Conservation (phyloP, 2,113 vertebrate genomes). For the Ceratotherium simum region DNA sequence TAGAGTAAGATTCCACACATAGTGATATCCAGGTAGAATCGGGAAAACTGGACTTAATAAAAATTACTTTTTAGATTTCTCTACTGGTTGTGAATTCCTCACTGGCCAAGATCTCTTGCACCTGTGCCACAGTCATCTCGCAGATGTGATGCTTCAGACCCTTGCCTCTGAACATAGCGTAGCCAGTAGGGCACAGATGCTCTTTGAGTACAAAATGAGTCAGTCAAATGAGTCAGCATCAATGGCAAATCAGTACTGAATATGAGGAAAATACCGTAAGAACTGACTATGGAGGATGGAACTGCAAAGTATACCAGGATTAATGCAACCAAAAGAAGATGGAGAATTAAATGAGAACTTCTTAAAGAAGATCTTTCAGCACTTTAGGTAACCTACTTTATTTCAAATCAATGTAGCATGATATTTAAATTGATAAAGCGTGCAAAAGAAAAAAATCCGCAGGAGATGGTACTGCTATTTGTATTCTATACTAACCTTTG, state of each 20-base stretch:
- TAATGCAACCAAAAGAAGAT: conserved; percentile 67
- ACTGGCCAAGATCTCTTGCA: conserved; percentile 73
- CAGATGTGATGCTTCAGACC: conserved; percentile 63
- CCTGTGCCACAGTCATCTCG: conserved; percentile 70
- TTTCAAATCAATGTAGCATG: conserved; percentile 78
- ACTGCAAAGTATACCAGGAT: conserved; percentile 70
- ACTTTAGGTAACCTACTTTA: conserved; percentile 39
- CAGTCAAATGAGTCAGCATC: conserved; percentile 35
- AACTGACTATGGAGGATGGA: conserved; percentile 64
- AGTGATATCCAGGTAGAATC: not conserved
- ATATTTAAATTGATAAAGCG: conserved; percentile 79
- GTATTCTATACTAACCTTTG: conserved; percentile 74
- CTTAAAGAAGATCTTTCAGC: conserved; percentile 7
- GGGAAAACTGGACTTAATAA: conserved; percentile 58
- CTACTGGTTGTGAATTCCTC: not conserved
- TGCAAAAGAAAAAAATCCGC: conserved; percentile 69
- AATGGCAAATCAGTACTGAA: conserved; percentile 77
- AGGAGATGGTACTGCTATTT: conserved; percentile 75
- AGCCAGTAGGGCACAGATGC: conserved; percentile 76
- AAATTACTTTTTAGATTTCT: conserved; percentile 71
- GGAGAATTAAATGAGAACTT: conserved; percentile 73
- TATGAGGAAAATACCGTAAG: conserved; percentile 64
- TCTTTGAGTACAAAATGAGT: conserved; percentile 73
- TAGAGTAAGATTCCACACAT: not conserved
- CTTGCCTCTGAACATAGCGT: conserved; percentile 50